Conservation (phyloP, 2,797 vertebrate genomes). For the Acanthis flammea region DNA sequence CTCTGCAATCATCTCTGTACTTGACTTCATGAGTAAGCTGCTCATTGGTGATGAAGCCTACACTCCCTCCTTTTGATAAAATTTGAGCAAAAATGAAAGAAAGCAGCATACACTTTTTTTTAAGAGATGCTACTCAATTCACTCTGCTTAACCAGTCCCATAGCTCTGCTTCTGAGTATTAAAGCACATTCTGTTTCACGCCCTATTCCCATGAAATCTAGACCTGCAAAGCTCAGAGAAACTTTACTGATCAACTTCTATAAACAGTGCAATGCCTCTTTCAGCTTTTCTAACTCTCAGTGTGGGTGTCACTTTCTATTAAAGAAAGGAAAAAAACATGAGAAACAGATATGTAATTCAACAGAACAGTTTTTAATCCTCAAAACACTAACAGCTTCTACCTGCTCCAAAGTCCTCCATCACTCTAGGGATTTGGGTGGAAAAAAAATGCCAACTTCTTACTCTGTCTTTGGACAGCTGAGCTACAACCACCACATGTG, state of each 20-base stretch:
- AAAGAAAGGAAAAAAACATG: slow-evolving; percentile 29
- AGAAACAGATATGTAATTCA: slow-evolving; percentile 5
- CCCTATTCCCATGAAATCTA: neutral
- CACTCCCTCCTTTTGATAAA: neutral
- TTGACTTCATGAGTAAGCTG: neutral
- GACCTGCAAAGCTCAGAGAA: neutral
- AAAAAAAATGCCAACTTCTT: neutral
- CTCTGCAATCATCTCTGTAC: neutral
- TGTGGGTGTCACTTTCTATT: slow-evolving; percentile 23
- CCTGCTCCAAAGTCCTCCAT: neutral
- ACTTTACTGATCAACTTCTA: slow-evolving; percentile 20
- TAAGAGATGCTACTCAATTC: neutral
- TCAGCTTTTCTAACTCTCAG: slow-evolving; percentile 1
- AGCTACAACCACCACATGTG: neutral
- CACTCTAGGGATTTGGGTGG: neutral
- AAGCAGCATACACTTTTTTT: neutral
- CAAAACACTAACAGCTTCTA: slow-evolving; percentile 12
- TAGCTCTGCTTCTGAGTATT: neutral
- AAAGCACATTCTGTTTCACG: neutral
- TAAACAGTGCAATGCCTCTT: slow-evolving; percentile 46
- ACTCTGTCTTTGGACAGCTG: neutral
- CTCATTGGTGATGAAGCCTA: neutral
- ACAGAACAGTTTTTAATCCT: neutral
- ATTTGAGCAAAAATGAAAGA: neutral
- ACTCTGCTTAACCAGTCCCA: neutral